phyloP scores from a whole-genome alignment of 92 coral and sea anemone species.

The Phenganax subtilis region DNA sequence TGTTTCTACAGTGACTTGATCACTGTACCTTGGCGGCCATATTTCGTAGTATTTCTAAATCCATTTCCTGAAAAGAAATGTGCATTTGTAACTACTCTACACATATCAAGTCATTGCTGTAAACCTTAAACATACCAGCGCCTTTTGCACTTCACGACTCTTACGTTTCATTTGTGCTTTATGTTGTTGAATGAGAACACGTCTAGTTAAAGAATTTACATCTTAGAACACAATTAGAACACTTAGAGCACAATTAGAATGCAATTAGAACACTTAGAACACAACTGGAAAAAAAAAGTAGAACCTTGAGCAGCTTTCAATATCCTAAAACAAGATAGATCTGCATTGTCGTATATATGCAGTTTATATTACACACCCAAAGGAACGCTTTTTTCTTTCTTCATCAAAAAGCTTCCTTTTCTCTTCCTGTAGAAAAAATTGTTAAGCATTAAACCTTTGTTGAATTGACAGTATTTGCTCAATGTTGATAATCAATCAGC shows the following conservation, averaged over 20 bases:
- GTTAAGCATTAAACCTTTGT: not conserved
- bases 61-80: conserved; percentile 68
- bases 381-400: conserved; percentile 78
- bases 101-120: too few species aligned
- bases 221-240: not conserved
- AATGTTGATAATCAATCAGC: not conserved
- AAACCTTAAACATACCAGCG: conserved; percentile 59
- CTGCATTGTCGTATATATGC: not conserved
- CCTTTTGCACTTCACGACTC: conserved; percentile 89
- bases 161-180: conserved; percentile 96
- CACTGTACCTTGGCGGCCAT: conserved; percentile 56
- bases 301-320: too few species aligned
- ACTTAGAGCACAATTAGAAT: too few species aligned
- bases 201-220: conserved; percentile 50
- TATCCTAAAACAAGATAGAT: too few species aligned
- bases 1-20: too few species aligned
- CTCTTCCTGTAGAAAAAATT: conserved; percentile 58
- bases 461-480: not conserved
- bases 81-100: too few species aligned
- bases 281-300: not conserved
- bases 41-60: conserved; percentile 74
- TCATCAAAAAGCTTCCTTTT: conserved; percentile 73
- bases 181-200: conserved; percentile 90
- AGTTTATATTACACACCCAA: conserved; percentile 56
- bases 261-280: too few species aligned